Conservation (phyloP, 2,797 vertebrate species). For the Sciurus vulgaris region DNA sequence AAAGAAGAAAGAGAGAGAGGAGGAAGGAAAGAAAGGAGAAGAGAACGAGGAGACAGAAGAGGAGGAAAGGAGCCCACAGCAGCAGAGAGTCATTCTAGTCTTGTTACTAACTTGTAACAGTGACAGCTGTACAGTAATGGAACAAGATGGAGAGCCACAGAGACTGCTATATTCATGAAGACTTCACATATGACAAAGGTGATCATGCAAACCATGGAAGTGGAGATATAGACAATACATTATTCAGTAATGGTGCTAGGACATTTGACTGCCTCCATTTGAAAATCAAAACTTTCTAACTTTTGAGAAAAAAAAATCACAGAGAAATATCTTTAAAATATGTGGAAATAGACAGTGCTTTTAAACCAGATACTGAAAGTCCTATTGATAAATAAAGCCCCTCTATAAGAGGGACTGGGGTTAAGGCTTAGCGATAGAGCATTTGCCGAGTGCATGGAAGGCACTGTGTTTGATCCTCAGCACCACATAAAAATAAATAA, state of each 20-base stretch:
- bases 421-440: too few relatives aligned
- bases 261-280: not conserved
- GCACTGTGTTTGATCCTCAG: too few relatives aligned
- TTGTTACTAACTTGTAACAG: not conserved
- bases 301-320: not conserved
- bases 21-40: not conserved
- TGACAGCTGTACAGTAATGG: not conserved
- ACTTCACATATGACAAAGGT: not conserved
- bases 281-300: constrained; percentile 39
- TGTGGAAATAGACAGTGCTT: not conserved
- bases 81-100: not conserved
- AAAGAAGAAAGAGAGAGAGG: not conserved
- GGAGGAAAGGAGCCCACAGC: not conserved
- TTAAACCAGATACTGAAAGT: not conserved
- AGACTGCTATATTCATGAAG: not conserved
- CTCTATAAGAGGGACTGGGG: too few relatives aligned
- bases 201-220: not conserved
- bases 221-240: not conserved
- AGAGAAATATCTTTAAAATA: not conserved
- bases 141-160: not conserved
- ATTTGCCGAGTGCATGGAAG: too few relatives aligned
- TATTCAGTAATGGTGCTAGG: not conserved
- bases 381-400: not conserved
- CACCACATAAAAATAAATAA: too few relatives aligned
- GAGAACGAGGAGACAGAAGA: not conserved